Percentiles rank a stretch among this genome's conserved stretches.
Evolutionary conservation across 1,140 invertebrate species (phyloP).

Genomic region (Parapsyche elsis): DNA sequence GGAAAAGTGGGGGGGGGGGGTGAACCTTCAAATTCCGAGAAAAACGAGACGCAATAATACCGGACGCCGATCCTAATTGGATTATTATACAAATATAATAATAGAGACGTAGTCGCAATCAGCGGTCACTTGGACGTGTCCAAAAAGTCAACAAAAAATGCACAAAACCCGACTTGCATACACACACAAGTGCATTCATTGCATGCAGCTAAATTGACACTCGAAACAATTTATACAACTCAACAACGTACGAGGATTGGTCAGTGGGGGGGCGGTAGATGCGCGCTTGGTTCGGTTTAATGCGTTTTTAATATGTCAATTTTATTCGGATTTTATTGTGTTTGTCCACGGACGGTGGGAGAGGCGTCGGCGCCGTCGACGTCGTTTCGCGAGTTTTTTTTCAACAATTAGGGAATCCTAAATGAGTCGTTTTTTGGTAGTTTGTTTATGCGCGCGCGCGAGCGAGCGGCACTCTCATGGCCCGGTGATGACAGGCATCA

Average conservation of each 20-base stretch:
- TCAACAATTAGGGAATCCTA: slow-evolving; percentile 16
- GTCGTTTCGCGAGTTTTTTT: slow-evolving; percentile 19
- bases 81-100: slow-evolving; percentile 33
- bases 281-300: neutral
- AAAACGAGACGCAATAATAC: neutral
- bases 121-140: neutral
- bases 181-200: neutral
- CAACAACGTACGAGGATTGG: neutral
- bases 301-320: slow-evolving; percentile 36
- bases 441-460: neutral
- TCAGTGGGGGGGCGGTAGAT: neutral
- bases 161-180: neutral
- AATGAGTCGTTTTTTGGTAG: neutral
- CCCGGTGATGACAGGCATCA: slow-evolving; percentile 52
- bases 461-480: neutral
- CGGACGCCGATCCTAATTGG: slow-evolving; percentile 8
- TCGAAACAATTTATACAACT: slow-evolving; percentile 6
- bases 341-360: neutral
- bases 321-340: neutral
- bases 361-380: neutral
- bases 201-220: neutral
- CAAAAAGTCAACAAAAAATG: neutral
- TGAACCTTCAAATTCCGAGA: neutral
- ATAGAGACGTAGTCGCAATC: slow-evolving; percentile 17
- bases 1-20: no score